Conservation (phyloP, 2,113 vertebrate species). For the Pelobates fuscus region DNA sequence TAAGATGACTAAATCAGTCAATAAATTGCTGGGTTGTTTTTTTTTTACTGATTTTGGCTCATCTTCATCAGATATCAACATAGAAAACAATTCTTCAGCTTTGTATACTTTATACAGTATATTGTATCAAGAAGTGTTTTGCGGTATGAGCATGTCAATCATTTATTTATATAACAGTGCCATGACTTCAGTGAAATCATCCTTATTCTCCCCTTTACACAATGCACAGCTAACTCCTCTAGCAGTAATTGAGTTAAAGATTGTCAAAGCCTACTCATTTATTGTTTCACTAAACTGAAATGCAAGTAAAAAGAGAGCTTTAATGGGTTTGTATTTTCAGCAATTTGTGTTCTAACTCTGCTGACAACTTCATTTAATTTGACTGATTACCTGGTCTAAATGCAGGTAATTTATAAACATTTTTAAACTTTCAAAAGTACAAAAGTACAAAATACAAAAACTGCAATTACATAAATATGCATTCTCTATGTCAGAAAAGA, state of each 20-base stretch:
- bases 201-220: not conserved
- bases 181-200: not conserved
- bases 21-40: no score
- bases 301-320: conserved; percentile 54
- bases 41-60: no score
- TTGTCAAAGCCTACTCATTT: not conserved
- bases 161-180: not conserved
- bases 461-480: conserved; percentile 76
- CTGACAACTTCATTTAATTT: conserved; percentile 72
- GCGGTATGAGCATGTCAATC: no score
- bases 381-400: conserved; percentile 72
- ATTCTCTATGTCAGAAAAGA: conserved; percentile 74
- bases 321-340: conserved; percentile 60
- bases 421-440: conserved; percentile 72
- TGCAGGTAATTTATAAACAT: conserved; percentile 77
- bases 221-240: not conserved
- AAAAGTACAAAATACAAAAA: no score
- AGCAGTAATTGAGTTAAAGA: not conserved
- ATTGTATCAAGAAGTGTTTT: no score
- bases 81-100: no score
- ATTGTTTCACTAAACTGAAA: conserved; percentile 6
- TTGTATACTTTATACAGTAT: no score
- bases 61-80: no score
- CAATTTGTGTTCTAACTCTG: conserved; percentile 69
- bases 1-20: no score